These are phyloP conservation scores for Corapipo altera DNA, from an alignment of 2,113 vertebrate species.

Conservation along the genomic window DNA sequence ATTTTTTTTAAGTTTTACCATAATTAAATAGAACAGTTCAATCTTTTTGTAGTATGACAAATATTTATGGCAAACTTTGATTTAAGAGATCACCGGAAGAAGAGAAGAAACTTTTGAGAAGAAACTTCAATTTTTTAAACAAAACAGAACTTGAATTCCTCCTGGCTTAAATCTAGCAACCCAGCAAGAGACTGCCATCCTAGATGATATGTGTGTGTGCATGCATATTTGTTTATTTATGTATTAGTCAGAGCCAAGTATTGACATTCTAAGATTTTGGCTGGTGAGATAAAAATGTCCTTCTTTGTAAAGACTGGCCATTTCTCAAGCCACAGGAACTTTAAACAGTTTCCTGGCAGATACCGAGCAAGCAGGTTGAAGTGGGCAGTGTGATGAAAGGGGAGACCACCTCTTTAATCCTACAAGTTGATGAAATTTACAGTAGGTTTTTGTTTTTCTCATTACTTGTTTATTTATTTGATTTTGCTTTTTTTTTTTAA, in stretches of 20 bases:
- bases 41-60: background rate
- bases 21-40: background rate
- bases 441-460: background rate
- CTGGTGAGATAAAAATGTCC: conserved; percentile 39
- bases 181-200: background rate
- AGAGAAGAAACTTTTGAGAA: background rate
- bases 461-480: background rate
- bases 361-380: conserved; percentile 67
- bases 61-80: background rate
- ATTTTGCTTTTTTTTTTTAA: background rate
- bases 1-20: background rate
- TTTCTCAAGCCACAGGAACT: conserved; percentile 74
- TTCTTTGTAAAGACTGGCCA: conserved; percentile 63
- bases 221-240: background rate
- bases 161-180: background rate
- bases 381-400: conserved; percentile 49
- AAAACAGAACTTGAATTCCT: background rate
- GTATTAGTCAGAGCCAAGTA: conserved; percentile 21
- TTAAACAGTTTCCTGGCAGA: conserved; percentile 66
- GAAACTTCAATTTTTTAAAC: background rate
- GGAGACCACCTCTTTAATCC: conserved; percentile 50
- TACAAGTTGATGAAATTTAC: conserved; percentile 31
- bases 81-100: background rate
- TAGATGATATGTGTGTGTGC: background rate
- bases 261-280: conserved; percentile 62